Evolutionary conservation across 1,140 invertebrate genomes (phyloP), one percentile per base, ranked within the genome.

Genomic region (Patella vulgata): DNA sequence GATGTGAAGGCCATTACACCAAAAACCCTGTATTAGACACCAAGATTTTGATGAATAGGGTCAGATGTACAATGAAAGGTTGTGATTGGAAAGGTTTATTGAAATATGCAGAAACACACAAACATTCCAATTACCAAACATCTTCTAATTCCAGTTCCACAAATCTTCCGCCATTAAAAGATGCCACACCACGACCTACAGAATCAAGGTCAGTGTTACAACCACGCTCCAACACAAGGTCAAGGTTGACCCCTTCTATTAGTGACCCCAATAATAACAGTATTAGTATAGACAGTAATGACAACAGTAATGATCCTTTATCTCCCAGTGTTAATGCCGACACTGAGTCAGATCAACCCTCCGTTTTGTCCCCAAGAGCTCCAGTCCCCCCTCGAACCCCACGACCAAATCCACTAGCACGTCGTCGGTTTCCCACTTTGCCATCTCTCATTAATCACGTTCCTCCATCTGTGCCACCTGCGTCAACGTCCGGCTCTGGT

Each of bases 81-180:
- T 81, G 79, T 50, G 69, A 58, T 36, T 81, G 79, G 79, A 72
- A 55, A 42, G 79, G 79, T 17, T 60, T 63, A 12, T 47, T 79
- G 40, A 74, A 63, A 60, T 31, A 63, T 28, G 42, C 71, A 14
- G 25, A 52, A 0, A 62, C 55, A 39, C 79, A 81, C 59, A 57
- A 64, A 19, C 79, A 81, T 40, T 72, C 69, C 4, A 77, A 68
- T 3, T 78, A 78, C 33, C 60, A 57, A n/a, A 51, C 39, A 28
- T 33, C 31, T 17, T 43, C 46, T 21, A 44, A 14, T 19, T 36
- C 30, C 47, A 27, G 40, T 6, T 46, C 60, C 3, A 44, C 52
- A 33, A 55, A 43, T 21, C 27, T 44, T n/a, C n/a, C 28, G 30
- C 21, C 44, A 11, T 36, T 48, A 14, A 56, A 42, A 39, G 27